Percentiles rank a stretch among this genome's conserved stretches.
Evolutionary conservation across 2,797 vertebrate genomes (phyloP).

Genomic region (Cetoscarus ocellatus): DNA sequence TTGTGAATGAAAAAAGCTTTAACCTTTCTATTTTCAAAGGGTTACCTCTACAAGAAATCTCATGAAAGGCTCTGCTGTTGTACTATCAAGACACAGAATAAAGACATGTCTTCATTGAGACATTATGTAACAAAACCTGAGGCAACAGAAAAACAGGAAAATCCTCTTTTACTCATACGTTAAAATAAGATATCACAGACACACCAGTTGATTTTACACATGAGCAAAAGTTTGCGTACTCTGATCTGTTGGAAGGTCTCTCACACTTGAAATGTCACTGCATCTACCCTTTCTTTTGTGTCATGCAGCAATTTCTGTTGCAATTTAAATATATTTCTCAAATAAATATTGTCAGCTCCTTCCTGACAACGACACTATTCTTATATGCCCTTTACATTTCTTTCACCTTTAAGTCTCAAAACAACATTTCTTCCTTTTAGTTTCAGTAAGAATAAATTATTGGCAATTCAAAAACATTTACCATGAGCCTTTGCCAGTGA

Average conservation of each 20-base stretch:
- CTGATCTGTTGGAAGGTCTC: no score
- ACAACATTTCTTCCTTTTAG: no score
- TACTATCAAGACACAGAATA: slow-evolving; percentile 53
- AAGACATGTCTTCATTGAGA: slow-evolving; percentile 51
- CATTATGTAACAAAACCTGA: slow-evolving; percentile 43
- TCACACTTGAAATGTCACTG: background rate
- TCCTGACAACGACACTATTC: no score
- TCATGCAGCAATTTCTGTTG: no score
- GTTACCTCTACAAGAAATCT: slow-evolving; percentile 33
- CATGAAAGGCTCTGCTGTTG: slow-evolving; percentile 52
- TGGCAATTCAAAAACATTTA: slow-evolving; percentile 13
- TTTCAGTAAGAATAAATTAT: background rate
- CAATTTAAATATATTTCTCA: no score
- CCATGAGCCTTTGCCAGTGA: slow-evolving; percentile 5
- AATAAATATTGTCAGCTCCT: no score
- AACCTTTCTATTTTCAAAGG: slow-evolving; percentile 32
- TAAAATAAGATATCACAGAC: slow-evolving; percentile 16
- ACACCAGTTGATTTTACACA: slow-evolving; percentile 33
- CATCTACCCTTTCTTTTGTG: background rate
- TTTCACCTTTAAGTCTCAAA: no score
- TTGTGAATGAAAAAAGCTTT: slow-evolving; percentile 16
- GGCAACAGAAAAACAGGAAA: slow-evolving; percentile 22
- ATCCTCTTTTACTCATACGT: slow-evolving; percentile 10
- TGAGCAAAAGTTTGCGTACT: slow-evolving; percentile 9
- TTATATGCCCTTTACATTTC: no score